phyloP scores from a whole-genome alignment of 2,797 vertebrate genomes.

The Galaxias olidus region DNA sequence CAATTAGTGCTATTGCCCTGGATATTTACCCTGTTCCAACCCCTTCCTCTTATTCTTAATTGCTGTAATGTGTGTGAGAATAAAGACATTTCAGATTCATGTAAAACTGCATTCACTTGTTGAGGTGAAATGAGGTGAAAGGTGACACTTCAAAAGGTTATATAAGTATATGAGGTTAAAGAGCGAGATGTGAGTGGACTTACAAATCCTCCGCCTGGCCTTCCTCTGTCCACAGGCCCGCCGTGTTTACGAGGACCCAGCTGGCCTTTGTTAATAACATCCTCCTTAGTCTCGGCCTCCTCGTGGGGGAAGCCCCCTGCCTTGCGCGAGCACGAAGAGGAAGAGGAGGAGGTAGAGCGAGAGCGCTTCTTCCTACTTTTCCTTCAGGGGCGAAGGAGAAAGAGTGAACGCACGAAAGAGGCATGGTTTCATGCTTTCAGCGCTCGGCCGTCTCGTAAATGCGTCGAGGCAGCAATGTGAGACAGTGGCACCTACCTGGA shows the following conservation, averaged over 20 bases:
- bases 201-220: constrained; percentile 87
- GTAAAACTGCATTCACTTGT: too few species aligned
- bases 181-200: constrained; percentile 57
- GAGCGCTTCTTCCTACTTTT: constrained; percentile 88
- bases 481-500: constrained; percentile 73
- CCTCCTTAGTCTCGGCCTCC: constrained; percentile 79
- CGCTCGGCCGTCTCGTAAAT: neutral
- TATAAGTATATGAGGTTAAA: too few species aligned
- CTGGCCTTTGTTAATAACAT: constrained; percentile 80
- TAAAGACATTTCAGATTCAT: constrained; percentile 6
- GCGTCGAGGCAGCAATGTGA: constrained; percentile 11
- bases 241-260: constrained; percentile 80
- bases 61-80: constrained; percentile 70
- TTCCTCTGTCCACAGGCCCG: constrained; percentile 76
- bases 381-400: constrained; percentile 65
- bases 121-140: too few species aligned
- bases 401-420: neutral
- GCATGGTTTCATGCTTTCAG: neutral
- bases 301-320: constrained; percentile 59
- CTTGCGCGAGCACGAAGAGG: constrained; percentile 80
- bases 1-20: constrained; percentile 80
- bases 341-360: constrained; percentile 86
- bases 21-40: constrained; percentile 87
- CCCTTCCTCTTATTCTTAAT: constrained; percentile 86
- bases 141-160: too few species aligned